phyloP scores from a whole-genome alignment of 2,797 vertebrate species.

The Anabas testudineus region DNA sequence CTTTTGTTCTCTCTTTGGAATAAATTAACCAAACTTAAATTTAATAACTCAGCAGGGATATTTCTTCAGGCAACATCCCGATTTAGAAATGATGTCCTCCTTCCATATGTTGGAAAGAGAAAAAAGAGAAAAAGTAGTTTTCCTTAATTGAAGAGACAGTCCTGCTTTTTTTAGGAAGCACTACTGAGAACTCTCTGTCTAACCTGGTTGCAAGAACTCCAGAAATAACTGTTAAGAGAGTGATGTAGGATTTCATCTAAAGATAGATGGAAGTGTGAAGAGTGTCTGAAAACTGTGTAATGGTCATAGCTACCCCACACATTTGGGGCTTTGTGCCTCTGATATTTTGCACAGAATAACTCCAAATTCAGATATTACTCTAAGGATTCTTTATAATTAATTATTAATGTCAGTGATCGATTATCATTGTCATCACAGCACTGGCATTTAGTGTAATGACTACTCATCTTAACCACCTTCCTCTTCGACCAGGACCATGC shows the following conservation, averaged over 20 bases:
- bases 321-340: too few species aligned
- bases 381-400: not conserved
- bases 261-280: too few species aligned
- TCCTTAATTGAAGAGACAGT: conserved; percentile 30
- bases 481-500: not conserved
- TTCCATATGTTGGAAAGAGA: conserved; percentile 52
- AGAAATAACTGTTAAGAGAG: not conserved
- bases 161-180: conserved; percentile 21
- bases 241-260: not conserved
- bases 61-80: conserved; percentile 48
- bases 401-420: not conserved
- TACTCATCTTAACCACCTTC: not conserved
- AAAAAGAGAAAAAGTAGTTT: conserved; percentile 21
- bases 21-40: conserved; percentile 56
- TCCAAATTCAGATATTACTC: not conserved
- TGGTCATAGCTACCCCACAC: too few species aligned
- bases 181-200: conserved; percentile 4
- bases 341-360: too few species aligned
- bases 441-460: not conserved
- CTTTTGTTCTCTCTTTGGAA: conserved; percentile 60
- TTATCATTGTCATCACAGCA: not conserved
- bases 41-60: conserved; percentile 52
- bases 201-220: not conserved
- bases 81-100: conserved; percentile 56
- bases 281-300: too few species aligned